phyloP scores from a whole-genome alignment of 1,140 invertebrate genomes.

The Listronotus bonariensis region DNA sequence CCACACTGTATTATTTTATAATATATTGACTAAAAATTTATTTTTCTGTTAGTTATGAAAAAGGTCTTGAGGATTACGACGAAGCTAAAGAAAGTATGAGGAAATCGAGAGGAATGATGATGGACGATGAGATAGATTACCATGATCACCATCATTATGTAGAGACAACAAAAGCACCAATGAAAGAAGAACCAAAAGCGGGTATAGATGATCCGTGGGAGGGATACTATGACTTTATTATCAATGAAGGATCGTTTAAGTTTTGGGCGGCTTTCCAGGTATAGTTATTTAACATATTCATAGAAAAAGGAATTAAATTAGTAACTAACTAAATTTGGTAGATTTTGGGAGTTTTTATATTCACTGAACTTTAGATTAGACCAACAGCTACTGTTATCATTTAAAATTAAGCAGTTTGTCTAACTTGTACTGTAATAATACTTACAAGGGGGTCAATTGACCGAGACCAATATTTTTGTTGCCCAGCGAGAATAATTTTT shows the following conservation, averaged over 20 bases:
- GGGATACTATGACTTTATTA: slow-evolving; percentile 81
- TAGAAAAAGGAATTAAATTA: too few relatives aligned
- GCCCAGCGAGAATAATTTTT: too few relatives aligned
- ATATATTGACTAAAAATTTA: slow-evolving; percentile 2
- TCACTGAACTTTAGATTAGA: too few relatives aligned
- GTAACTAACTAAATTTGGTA: too few relatives aligned
- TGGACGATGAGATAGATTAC: slow-evolving; percentile 40
- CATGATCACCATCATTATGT: slow-evolving; percentile 51
- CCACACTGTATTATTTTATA: too few relatives aligned
- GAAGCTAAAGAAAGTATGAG: slow-evolving; percentile 42
- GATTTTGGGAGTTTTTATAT: too few relatives aligned
- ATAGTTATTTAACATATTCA: too few relatives aligned
- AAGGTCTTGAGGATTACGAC: slow-evolving; percentile 50
- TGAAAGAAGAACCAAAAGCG: slow-evolving; percentile 54
- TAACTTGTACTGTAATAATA: too few relatives aligned
- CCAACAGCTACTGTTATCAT: too few relatives aligned
- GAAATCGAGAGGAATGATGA: slow-evolving; percentile 49
- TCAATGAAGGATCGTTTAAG: slow-evolving; percentile 84
- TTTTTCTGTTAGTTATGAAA: slow-evolving; percentile 44
- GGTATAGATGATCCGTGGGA: slow-evolving; percentile 69
- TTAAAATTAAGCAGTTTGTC: too few relatives aligned
- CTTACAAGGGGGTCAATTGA: too few relatives aligned
- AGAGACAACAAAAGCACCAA: slow-evolving; percentile 39
- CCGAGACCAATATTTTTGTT: too few relatives aligned
- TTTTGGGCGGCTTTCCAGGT: slow-evolving; percentile 86